Conservation (phyloP, 2,797 vertebrate species). For the Enteromius trimaculatus region DNA sequence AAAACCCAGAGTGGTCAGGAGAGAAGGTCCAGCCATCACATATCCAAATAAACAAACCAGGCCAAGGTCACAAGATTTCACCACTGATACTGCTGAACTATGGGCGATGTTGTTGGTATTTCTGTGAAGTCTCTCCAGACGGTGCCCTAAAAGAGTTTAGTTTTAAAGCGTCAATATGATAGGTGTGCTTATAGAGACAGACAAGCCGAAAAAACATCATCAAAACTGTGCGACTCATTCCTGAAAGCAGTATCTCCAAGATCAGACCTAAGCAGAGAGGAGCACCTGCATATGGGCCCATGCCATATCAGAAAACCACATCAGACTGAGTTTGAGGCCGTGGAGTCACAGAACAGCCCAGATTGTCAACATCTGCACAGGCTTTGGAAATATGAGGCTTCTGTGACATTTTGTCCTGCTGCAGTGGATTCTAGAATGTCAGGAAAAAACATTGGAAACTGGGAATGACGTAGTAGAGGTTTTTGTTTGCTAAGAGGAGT, state of each 20-base stretch:
- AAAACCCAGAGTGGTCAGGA: constrained; percentile 37
- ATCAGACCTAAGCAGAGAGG: constrained; percentile 53
- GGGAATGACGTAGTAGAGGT: not conserved
- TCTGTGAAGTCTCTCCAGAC: constrained; percentile 13
- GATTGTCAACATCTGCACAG: constrained; percentile 56
- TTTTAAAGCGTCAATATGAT: constrained; percentile 19
- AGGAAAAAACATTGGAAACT: not conserved
- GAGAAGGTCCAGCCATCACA: constrained; percentile 37
- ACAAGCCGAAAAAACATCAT: not conserved
- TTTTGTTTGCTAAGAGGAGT: constrained; percentile 13
- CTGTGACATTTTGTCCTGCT: constrained; percentile 23
- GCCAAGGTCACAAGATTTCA: constrained; percentile 43
- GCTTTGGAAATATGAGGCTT: constrained; percentile 38
- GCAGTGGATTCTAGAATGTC: constrained; percentile 13
- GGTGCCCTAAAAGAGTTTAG: not conserved
- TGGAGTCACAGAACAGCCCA: constrained; percentile 45
- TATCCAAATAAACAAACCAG: constrained; percentile 37
- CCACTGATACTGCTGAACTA: constrained; percentile 21
- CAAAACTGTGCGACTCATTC: constrained; percentile 49
- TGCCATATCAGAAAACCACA: constrained; percentile 58
- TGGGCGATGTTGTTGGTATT: constrained; percentile 4
- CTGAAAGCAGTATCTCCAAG: constrained; percentile 48
- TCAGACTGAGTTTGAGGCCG: constrained; percentile 44
- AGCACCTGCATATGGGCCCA: constrained; percentile 64
- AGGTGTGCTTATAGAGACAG: constrained; percentile 18